These are phyloP conservation scores for Silurus glanis DNA, from an alignment of 2,113 vertebrate species.

Conservation along the genomic window DNA sequence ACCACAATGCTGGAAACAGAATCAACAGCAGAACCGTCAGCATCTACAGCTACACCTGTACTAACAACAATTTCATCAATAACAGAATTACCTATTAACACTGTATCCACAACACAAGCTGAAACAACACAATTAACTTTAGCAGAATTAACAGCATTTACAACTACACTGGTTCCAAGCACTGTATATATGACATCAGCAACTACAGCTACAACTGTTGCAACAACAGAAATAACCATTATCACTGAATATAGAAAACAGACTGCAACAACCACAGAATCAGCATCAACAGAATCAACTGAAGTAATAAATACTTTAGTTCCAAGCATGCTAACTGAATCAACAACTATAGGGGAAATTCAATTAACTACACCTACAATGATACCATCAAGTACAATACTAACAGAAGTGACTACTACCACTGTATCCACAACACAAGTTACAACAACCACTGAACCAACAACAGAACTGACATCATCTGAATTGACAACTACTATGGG, in stretches of 20 bases:
- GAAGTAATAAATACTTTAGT: background rate
- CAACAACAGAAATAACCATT: too few species aligned
- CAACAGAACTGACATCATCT: background rate
- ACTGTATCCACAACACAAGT: background rate
- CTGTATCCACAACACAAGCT: background rate
- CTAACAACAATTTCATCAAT: background rate
- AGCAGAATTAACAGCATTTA: background rate
- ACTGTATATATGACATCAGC: background rate
- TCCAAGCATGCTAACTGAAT: background rate
- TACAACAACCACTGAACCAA: background rate
- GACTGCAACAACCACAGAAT: background rate
- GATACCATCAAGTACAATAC: background rate
- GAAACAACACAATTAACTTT: background rate
- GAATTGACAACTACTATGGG: too few species aligned
- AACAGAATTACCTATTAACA: background rate
- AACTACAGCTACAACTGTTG: background rate
- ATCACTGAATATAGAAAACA: background rate
- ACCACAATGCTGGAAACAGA: background rate
- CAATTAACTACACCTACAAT: background rate
- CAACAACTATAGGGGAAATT: background rate
- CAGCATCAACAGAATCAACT: background rate
- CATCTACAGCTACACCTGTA: background rate
- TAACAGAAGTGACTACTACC: background rate
- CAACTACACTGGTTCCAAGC: background rate
- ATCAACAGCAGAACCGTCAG: background rate